Percentiles rank a stretch among this genome's conserved stretches.
Evolutionary conservation across 2,888 invertebrate species (phyloP).

Genomic region (Drosophila quinaria): DNA sequence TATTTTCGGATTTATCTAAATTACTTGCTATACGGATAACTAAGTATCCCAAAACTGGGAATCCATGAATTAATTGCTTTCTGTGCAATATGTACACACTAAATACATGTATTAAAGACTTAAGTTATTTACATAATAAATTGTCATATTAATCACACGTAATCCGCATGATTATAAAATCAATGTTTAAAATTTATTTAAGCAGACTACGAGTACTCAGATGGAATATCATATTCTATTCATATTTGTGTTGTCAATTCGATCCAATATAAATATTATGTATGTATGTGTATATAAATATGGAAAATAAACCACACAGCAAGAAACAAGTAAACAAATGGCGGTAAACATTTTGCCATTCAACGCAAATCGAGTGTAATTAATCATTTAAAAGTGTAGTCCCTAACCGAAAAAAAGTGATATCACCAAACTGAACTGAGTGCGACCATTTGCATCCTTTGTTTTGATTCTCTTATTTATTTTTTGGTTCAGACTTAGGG

Average conservation of each 20-base stretch:
- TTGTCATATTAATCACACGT: background rate
- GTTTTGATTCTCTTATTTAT: constrained; percentile 6
- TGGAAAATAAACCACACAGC: constrained; percentile 33
- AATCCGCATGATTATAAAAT: constrained; percentile 11
- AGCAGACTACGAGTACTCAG: background rate
- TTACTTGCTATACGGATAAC: background rate
- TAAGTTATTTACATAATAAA: constrained; percentile 7
- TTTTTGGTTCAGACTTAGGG: constrained; percentile 33
- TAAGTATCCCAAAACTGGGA: background rate
- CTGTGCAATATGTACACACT: too few relatives aligned
- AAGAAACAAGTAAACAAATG: constrained; percentile 43
- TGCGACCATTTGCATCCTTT: constrained; percentile 48
- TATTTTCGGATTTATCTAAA: background rate
- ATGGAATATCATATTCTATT: background rate
- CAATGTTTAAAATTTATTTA: constrained; percentile 17
- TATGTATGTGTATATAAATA: constrained; percentile 2
- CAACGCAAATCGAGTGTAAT: constrained; percentile 58
- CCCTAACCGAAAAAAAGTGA: constrained; percentile 33
- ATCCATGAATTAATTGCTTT: background rate
- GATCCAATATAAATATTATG: constrained; percentile 27
- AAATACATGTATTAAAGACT: background rate
- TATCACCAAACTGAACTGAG: constrained; percentile 27
- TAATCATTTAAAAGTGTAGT: constrained; percentile 64
- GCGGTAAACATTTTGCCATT: constrained; percentile 62
- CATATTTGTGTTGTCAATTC: constrained; percentile 24